A percentile compares a stretch with the other conserved stretches of the same genome.
phyloP scores from a whole-genome alignment of 2,797 vertebrate species.

The Esox masquinongy region DNA sequence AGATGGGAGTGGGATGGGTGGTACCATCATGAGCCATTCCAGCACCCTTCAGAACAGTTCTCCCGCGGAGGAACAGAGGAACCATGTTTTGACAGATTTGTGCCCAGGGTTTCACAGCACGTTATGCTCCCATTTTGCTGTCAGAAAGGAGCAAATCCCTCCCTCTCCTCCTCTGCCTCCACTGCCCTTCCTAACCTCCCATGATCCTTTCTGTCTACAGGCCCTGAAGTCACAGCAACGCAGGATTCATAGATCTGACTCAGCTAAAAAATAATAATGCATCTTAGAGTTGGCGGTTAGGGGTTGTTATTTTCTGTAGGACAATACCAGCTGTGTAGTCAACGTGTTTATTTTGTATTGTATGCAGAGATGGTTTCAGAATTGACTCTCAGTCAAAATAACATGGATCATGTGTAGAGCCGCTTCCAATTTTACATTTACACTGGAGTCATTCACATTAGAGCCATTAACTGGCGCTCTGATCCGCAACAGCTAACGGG shows the following conservation, averaged over 20 bases:
- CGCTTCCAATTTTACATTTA: not conserved
- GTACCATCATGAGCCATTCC: conserved; percentile 63
- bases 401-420: not conserved
- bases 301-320: not conserved
- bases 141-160: conserved; percentile 27
- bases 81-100: conserved; percentile 69
- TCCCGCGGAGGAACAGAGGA: conserved; percentile 48
- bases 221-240: conserved; percentile 23
- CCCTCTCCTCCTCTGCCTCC: not conserved
- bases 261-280: conserved; percentile 28
- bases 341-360: too few species aligned
- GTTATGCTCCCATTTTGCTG: conserved; percentile 66
- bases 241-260: conserved; percentile 38
- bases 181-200: not conserved
- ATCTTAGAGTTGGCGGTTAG: not conserved
- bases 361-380: conserved; percentile 36
- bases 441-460: too few species aligned
- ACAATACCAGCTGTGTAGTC: not conserved
- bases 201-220: not conserved
- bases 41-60: conserved; percentile 70
- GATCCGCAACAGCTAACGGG: too few species aligned
- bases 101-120: conserved; percentile 67
- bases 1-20: conserved; percentile 45
- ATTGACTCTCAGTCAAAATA: too few species aligned
- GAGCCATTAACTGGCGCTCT: too few species aligned